Conservation (phyloP, 2,797 vertebrate species). For the Amblyraja radiata region DNA sequence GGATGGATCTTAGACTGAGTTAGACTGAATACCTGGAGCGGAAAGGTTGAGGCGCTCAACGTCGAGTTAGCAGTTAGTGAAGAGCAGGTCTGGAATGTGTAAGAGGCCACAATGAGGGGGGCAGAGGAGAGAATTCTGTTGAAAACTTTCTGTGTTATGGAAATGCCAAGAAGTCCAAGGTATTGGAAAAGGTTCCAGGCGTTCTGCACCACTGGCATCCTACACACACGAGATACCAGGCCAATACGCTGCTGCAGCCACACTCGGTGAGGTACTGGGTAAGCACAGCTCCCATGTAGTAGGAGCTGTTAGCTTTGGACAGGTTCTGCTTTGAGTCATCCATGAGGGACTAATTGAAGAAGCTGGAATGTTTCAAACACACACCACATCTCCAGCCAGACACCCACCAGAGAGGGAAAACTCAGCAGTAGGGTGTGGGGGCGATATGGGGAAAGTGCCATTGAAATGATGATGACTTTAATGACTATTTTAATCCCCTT, state of each 20-base stretch:
- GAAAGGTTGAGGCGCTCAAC: too few relatives aligned
- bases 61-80: too few relatives aligned
- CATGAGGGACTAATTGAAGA: background rate
- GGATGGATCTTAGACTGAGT: too few relatives aligned
- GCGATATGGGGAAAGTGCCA: background rate
- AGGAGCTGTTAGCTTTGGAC: background rate
- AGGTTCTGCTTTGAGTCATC: background rate
- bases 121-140: background rate
- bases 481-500: background rate
- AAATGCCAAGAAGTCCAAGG: background rate
- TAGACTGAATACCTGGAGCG: too few relatives aligned
- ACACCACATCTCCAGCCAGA: background rate
- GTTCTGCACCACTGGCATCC: background rate
- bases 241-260: background rate
- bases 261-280: background rate
- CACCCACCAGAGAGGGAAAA: background rate
- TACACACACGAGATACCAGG: background rate
- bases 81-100: too few relatives aligned
- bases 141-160: background rate
- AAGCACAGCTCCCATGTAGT: background rate
- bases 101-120: too few relatives aligned
- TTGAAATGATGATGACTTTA: background rate
- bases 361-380: background rate
- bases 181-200: background rate
- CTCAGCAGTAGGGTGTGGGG: too few relatives aligned